Conservation (phyloP, 2,113 vertebrate species). For the Ammodramus savannarum region DNA sequence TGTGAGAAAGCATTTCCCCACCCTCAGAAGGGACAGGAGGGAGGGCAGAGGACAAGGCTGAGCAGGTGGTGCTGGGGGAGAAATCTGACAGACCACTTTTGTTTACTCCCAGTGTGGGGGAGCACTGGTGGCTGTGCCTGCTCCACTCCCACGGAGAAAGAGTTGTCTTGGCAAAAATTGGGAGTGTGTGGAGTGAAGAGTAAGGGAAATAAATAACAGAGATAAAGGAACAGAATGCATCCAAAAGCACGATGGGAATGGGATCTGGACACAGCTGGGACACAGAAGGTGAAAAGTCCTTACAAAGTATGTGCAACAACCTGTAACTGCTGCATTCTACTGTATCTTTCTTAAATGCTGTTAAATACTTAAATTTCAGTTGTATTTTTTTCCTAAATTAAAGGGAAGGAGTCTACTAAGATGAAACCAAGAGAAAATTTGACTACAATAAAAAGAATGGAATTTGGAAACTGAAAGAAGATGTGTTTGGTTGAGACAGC, state of each 20-base stretch:
- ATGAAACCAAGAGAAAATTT: neutral
- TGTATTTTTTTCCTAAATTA: neutral
- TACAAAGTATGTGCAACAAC: neutral
- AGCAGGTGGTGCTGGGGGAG: fast-evolving
- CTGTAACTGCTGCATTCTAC: neutral
- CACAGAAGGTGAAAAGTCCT: neutral
- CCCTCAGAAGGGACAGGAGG: neutral
- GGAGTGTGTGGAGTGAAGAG: neutral
- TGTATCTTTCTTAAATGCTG: neutral
- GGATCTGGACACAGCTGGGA: neutral
- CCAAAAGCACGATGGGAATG: fast-evolving
- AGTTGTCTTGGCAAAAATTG: neutral
- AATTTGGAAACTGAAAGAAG: neutral
- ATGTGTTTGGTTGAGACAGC: neutral
- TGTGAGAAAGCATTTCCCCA: neutral
- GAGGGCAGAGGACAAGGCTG: neutral
- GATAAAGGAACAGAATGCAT: neutral
- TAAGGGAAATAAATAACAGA: neutral
- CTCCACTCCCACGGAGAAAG: neutral
- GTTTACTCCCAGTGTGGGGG: neutral
- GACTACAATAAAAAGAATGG: neutral
- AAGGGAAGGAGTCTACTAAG: neutral
- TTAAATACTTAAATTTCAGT: neutral
- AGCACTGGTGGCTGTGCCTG: fast-evolving
- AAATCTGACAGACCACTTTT: neutral